Conservation (phyloP, 2,888 invertebrate genomes). For the Keiferia lycopersicella region DNA sequence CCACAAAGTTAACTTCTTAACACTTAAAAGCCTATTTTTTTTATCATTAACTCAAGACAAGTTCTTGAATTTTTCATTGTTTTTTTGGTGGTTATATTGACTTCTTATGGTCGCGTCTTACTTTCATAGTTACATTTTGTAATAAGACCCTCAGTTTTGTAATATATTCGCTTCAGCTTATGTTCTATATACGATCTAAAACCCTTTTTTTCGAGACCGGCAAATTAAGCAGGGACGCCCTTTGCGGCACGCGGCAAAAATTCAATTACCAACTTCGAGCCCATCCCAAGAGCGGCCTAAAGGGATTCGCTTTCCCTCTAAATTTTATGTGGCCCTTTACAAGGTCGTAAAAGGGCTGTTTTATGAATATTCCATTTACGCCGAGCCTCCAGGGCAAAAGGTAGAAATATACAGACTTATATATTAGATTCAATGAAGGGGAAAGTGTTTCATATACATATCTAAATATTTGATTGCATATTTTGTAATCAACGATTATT, state of each 20-base stretch:
- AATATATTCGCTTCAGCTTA: constrained; percentile 25
- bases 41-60: too few relatives aligned
- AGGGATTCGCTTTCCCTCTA: constrained; percentile 73
- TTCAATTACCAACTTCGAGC: constrained; percentile 79
- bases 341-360: constrained; percentile 77
- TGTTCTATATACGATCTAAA: constrained; percentile 41
- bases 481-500: not conserved
- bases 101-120: too few relatives aligned
- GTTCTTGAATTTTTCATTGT: too few relatives aligned
- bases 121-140: too few relatives aligned
- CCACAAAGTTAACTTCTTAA: too few relatives aligned
- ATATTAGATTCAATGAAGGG: constrained; percentile 25
- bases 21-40: too few relatives aligned
- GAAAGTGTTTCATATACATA: not conserved
- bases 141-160: too few relatives aligned
- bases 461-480: not conserved
- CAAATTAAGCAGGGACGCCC: constrained; percentile 78
- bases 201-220: constrained; percentile 70
- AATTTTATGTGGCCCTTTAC: constrained; percentile 78
- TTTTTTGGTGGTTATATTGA: too few relatives aligned
- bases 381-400: constrained; percentile 52
- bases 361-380: constrained; percentile 78
- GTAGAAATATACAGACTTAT: constrained; percentile 28
- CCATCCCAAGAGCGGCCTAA: constrained; percentile 77
- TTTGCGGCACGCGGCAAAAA: constrained; percentile 80